Conservation (phyloP, 2,888 invertebrate species). For the Cheilosia vernalis region DNA sequence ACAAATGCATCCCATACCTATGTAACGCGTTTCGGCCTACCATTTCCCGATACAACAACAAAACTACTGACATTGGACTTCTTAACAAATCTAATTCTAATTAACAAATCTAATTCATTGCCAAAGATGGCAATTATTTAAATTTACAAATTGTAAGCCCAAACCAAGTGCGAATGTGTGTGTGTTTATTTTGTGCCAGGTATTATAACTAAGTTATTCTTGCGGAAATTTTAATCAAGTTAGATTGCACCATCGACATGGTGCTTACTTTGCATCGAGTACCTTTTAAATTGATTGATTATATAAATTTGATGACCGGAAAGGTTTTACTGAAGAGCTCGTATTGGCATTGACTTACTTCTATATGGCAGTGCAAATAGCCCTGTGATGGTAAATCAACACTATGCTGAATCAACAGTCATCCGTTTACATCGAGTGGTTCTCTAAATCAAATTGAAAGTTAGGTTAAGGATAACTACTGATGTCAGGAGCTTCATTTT, state of each 20-base stretch:
- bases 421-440: not conserved
- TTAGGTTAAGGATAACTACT: not conserved
- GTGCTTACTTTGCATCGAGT: not conserved
- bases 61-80: too few relatives aligned
- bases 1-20: too few relatives aligned
- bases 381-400: not conserved
- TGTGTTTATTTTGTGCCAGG: not conserved
- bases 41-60: too few relatives aligned
- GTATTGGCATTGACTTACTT: not conserved
- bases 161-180: too few relatives aligned
- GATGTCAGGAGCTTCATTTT: too few relatives aligned
- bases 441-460: slow-evolving; percentile 1
- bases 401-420: slow-evolving; percentile 1
- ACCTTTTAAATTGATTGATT: not conserved
- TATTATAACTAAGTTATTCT: not conserved
- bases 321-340: not conserved
- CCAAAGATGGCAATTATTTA: too few relatives aligned
- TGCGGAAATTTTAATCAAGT: slow-evolving; percentile 1
- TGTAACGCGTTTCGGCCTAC: too few relatives aligned
- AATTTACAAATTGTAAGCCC: too few relatives aligned
- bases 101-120: too few relatives aligned
- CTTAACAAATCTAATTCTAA: too few relatives aligned
- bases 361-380: not conserved
- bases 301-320: not conserved
- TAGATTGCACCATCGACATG: not conserved